phyloP scores from a whole-genome alignment of 2,888 invertebrate genomes.

The Mellilla xanthometata region DNA sequence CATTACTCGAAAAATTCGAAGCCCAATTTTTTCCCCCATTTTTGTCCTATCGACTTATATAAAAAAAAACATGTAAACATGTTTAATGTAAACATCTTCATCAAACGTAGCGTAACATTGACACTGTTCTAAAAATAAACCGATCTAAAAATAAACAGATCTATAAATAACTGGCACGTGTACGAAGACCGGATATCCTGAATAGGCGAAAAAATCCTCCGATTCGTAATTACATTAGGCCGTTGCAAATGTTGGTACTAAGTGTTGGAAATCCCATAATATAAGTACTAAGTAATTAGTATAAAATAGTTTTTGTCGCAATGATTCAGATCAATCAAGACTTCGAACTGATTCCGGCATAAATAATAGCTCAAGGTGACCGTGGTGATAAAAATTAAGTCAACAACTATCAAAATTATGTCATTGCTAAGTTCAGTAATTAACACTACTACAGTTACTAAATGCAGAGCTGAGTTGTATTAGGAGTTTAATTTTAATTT shows the following conservation, averaged over 20 bases:
- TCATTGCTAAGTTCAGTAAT: not conserved
- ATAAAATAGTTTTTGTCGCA: constrained; percentile 17
- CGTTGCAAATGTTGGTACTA: constrained; percentile 49
- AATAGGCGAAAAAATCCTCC: constrained; percentile 34
- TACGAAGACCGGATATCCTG: constrained; percentile 50
- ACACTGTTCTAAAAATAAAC: no score
- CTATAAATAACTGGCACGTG: not conserved
- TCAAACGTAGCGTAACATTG: no score
- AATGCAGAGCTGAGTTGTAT: no score
- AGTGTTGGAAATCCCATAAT: constrained; percentile 51
- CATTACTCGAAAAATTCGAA: no score
- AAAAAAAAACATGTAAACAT: no score
- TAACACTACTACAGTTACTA: no score
- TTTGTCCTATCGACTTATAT: no score
- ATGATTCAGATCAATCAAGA: constrained; percentile 11
- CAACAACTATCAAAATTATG: constrained; percentile 1
- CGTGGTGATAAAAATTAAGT: constrained; percentile 1
- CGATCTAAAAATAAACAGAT: no score
- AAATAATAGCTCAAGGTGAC: constrained; percentile 14
- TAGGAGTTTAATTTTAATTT: no score
- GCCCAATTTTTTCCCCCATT: no score
- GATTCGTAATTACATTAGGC: constrained; percentile 37
- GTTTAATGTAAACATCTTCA: no score
- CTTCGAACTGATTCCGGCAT: constrained; percentile 9
- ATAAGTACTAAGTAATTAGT: not conserved